Evolutionary conservation across 1,140 invertebrate species (phyloP).

Genomic region (Pomacea maculata): DNA sequence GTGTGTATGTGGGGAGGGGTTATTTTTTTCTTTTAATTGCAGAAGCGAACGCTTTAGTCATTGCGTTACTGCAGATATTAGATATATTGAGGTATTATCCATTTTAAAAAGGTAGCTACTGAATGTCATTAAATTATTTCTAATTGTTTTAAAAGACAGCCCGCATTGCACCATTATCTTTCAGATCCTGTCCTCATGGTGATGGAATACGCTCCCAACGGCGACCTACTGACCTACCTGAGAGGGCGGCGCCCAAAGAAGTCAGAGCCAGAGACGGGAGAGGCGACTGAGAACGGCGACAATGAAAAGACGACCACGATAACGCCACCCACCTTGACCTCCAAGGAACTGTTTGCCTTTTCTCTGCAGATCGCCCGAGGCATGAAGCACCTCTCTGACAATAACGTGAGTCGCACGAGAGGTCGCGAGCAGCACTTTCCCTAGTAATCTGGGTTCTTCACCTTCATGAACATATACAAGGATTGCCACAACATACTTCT

Average conservation of each 20-base stretch:
- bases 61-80: too few species aligned
- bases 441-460: not conserved
- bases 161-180: conserved; percentile 3
- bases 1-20: too few species aligned
- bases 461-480: accelerated
- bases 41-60: too few species aligned
- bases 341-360: conserved; percentile 43
- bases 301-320: not conserved
- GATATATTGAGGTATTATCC: too few species aligned
- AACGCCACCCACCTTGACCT: not conserved
- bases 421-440: not conserved
- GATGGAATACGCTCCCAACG: conserved; percentile 50
- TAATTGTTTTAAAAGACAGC: too few species aligned
- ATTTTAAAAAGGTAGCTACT: too few species aligned
- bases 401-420: conserved; percentile 36
- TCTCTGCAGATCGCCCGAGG: conserved; percentile 47
- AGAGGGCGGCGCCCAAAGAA: conserved; percentile 36
- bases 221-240: conserved; percentile 46
- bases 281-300: conserved; percentile 14
- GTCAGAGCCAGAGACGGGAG: conserved; percentile 20
- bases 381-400: conserved; percentile 40
- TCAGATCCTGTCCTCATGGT: conserved; percentile 50
- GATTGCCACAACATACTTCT: not conserved
- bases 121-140: too few species aligned
- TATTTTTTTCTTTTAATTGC: too few species aligned